Percentiles rank a stretch among this genome's conserved stretches.
phyloP scores from a whole-genome alignment of 2,888 invertebrate genomes.

The Gastracanthus pulcherrimus region DNA sequence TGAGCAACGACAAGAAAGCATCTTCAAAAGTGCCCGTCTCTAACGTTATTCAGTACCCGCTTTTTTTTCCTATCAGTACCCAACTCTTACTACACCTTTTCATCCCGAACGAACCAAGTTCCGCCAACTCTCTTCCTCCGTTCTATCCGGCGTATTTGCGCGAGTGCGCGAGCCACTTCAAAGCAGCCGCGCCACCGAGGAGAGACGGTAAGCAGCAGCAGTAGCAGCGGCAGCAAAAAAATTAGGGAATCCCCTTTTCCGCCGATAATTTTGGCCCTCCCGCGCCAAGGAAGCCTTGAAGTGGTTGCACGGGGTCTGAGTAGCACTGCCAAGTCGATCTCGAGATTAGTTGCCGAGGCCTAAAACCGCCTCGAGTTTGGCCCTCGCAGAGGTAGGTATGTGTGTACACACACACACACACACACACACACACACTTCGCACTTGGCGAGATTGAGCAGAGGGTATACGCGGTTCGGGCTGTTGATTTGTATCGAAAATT shows the following conservation, averaged over 20 bases:
- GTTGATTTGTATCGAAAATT: background rate
- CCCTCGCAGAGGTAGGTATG: no score
- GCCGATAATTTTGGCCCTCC: slow-evolving; percentile 20
- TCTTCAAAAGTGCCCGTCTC: no score
- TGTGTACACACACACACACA: background rate
- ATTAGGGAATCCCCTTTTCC: slow-evolving; percentile 38
- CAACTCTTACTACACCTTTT: no score
- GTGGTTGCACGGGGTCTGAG: slow-evolving; percentile 22
- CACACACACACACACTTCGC: background rate
- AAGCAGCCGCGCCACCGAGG: background rate
- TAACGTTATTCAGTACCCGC: no score
- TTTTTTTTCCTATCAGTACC: no score
- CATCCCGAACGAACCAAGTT: no score
- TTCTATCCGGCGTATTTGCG: background rate
- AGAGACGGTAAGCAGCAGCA: background rate
- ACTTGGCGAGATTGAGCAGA: background rate
- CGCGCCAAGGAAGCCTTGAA: slow-evolving; percentile 16
- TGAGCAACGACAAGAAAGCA: no score
- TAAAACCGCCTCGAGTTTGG: background rate
- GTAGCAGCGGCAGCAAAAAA: slow-evolving; percentile 14
- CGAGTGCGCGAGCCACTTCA: slow-evolving; percentile 23
- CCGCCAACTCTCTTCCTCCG: no score
- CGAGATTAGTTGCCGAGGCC: slow-evolving; percentile 41
- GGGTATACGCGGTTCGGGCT: background rate
- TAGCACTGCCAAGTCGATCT: slow-evolving; percentile 10